Percentiles rank a stretch among this genome's conserved stretches.
These are phyloP conservation scores for Erethizon dorsatum DNA, from an alignment of 2,797 vertebrate genomes.

Conservation along the genomic window DNA sequence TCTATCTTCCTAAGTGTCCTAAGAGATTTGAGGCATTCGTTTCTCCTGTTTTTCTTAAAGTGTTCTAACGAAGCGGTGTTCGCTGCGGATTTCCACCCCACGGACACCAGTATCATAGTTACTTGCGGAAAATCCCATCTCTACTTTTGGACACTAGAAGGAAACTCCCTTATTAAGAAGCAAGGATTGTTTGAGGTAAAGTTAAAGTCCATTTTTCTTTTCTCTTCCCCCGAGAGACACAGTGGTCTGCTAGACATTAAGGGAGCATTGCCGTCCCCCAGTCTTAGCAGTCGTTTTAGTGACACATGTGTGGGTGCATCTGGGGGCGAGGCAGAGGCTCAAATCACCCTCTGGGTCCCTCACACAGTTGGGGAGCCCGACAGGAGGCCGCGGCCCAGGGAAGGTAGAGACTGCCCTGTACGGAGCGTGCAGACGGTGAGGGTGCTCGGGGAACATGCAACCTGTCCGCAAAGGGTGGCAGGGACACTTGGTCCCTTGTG, in stretches of 20 bases:
- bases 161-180: slow-evolving; percentile 95
- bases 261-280: neutral
- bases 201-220: fast-evolving
- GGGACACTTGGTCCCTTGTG: neutral
- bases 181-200: slow-evolving; percentile 98
- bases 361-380: neutral
- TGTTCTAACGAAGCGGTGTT: slow-evolving; percentile 98
- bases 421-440: fast-evolving
- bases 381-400: neutral
- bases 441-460: fast-evolving
- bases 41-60: slow-evolving; percentile 89
- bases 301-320: neutral
- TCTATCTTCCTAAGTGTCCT: neutral
- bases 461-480: fast-evolving
- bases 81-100: slow-evolving; percentile 98
- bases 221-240: fast-evolving
- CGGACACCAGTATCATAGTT: slow-evolving; percentile 96
- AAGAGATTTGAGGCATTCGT: neutral
- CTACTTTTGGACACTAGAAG: slow-evolving; percentile 98
- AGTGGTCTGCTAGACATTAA: neutral
- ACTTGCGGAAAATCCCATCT: slow-evolving; percentile 99
- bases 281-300: neutral
- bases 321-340: no score
- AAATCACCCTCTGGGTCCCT: neutral
- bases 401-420: fast-evolving